Conservation (phyloP, 2,888 invertebrate species). For the Cephus nigrinus region DNA sequence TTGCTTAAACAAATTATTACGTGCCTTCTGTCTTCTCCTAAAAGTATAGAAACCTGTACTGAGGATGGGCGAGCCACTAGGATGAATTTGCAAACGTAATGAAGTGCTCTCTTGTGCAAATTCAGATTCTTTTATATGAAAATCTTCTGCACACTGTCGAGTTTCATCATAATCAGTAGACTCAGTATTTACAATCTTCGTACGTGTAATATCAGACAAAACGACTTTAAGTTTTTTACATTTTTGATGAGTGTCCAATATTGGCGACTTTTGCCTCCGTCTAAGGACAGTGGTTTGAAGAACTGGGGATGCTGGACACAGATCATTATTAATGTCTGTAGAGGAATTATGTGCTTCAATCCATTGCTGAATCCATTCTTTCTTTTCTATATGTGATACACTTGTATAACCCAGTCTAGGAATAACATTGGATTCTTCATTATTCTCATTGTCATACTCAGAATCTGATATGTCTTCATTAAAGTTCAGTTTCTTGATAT, state of each 20-base stretch:
- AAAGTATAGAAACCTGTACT: background rate
- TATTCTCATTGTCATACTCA: background rate
- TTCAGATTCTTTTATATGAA: background rate
- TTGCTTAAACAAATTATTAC: background rate
- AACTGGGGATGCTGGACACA: background rate
- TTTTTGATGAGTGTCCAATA: background rate
- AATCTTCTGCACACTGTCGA: background rate
- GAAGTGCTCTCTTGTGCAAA: background rate
- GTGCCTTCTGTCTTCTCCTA: background rate
- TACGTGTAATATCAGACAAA: background rate
- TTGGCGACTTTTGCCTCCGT: constrained; percentile 6
- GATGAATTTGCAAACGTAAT: background rate
- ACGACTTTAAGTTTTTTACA: background rate
- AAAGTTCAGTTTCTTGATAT: background rate
- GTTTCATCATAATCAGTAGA: background rate
- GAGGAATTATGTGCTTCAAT: constrained; percentile 29
- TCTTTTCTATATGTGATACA: constrained; percentile 21
- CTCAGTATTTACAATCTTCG: background rate
- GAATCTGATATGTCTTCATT: background rate
- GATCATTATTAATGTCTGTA: background rate
- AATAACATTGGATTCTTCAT: background rate
- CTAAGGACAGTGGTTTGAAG: constrained; percentile 12
- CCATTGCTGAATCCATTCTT: constrained; percentile 43
- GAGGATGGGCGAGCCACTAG: background rate
- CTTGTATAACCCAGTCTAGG: background rate